These are phyloP conservation scores for Odontamblyopus rebecca DNA, from an alignment of 2,797 vertebrate genomes.

Conservation along the genomic window DNA sequence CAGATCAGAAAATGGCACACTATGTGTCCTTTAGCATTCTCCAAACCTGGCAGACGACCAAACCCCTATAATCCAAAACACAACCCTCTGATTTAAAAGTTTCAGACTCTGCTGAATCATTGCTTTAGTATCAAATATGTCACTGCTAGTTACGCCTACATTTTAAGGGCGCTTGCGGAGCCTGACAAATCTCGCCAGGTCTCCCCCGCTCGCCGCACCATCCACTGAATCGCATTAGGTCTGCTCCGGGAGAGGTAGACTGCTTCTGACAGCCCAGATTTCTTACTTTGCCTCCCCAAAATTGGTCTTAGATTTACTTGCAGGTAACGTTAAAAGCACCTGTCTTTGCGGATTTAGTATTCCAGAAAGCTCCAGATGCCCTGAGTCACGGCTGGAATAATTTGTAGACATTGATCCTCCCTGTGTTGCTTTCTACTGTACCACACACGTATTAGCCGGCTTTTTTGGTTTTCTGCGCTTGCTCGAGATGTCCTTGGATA, in stretches of 20 bases:
- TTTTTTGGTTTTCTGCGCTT: background rate
- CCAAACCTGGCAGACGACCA: background rate
- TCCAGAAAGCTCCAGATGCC: conserved; percentile 28
- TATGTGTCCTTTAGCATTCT: background rate
- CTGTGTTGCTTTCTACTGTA: conserved; percentile 9
- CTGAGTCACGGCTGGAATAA: conserved; percentile 43
- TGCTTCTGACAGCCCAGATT: conserved; percentile 27
- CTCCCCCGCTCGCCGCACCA: background rate
- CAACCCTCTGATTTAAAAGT: background rate
- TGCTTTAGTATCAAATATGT: conserved; percentile 5
- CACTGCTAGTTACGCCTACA: conserved; percentile 17
- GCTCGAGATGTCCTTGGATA: conserved; percentile 4
- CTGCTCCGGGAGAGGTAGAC: conserved; percentile 15
- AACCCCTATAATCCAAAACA: background rate
- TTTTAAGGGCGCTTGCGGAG: background rate
- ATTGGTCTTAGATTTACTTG: conserved; percentile 25
- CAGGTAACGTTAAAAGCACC: conserved; percentile 19
- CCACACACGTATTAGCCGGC: conserved; percentile 6
- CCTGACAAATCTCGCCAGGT: conserved; percentile 9
- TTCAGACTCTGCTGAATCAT: background rate
- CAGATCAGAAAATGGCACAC: too few species aligned
- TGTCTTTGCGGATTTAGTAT: conserved; percentile 20
- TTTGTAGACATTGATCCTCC: conserved; percentile 47
- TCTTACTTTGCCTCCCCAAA: conserved; percentile 15
- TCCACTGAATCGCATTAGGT: conserved; percentile 9